Base-by-base conservation (phyloP, 2,113 vertebrate species). In the Peromyscus polionotus region DNA sequence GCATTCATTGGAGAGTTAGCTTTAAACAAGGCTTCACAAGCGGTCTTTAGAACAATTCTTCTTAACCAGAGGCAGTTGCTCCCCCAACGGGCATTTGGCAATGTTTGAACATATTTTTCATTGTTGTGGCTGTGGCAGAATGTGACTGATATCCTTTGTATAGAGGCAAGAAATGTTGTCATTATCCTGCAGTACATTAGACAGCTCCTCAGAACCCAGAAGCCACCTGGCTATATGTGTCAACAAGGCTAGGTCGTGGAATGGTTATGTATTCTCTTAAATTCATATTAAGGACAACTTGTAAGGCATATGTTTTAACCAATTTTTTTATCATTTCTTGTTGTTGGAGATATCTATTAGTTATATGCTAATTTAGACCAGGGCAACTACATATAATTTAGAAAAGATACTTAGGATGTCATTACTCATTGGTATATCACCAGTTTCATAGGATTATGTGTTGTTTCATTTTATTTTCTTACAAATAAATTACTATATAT, bases 401-500 rank as follows among this genome's bases (percentile, higher is more conserved):
- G 68, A 61, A 88, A 84, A 87, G 1, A 3, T 85, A 90, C 67
- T 51, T 28, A 93, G 31, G 51, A 75, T 92, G 33, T 13, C 59
- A 72, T 95, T 96, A 65, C n/a, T 79, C 45, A 61, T 39, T 90
- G 7, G 1, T 65, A 2, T 61, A 39, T 24, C 39, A 90, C 31
- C 51, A 70, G 36, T 61, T 92, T 94, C 59, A 87, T 76, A 92
- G 65, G 45, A 48, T 67, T 91, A 48, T 77, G 11, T 88, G 9
- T 17, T 93, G 0, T 93, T 95, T 89, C 20, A 24, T 26, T 51
- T 88, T 92, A 87, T 7, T 84, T 42, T 95, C 2, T 72, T 42
- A 93, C 33, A 93, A 95, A 93, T 19, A 45, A 93, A 65, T 85
- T 94, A 95, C 45, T 75, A 54, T 48, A 19, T 73, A 72, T 94